Evolutionary conservation across 1,140 invertebrate genomes (phyloP).

Genomic region (Cataglyphis hispanica): DNA sequence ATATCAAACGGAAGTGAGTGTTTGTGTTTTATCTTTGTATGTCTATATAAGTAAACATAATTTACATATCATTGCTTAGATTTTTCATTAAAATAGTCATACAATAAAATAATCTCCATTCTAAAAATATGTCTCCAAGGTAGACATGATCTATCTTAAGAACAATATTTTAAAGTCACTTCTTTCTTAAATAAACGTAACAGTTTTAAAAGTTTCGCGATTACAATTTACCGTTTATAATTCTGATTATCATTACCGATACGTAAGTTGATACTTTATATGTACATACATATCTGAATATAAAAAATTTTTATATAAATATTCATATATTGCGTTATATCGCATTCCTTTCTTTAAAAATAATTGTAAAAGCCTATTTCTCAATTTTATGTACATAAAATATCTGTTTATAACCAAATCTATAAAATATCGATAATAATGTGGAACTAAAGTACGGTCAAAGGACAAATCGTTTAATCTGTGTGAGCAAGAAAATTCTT

Average conservation of each 20-base stretch:
- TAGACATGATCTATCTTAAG: neutral
- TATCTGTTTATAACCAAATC: neutral
- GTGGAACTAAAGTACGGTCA: constrained; percentile 6
- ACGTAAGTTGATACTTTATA: neutral
- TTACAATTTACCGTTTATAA: neutral
- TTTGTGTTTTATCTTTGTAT: neutral
- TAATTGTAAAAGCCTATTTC: constrained; percentile 9
- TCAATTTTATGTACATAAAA: neutral
- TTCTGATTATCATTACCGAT: neutral
- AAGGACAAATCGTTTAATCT: constrained; percentile 40
- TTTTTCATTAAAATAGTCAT: neutral
- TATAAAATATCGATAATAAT: constrained; percentile 24
- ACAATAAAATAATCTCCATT: neutral
- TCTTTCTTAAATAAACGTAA: neutral
- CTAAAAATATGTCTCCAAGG: constrained; percentile 6
- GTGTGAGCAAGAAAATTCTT: constrained; percentile 9
- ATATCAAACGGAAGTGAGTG: neutral
- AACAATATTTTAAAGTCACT: neutral
- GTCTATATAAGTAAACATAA: neutral
- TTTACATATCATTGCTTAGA: neutral
- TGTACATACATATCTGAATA: neutral
- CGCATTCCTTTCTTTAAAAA: neutral
- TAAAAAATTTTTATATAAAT: neutral
- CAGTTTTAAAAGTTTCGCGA: neutral
- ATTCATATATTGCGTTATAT: neutral